These are phyloP conservation scores for Brachypterus glaber DNA, from an alignment of 2,888 invertebrate genomes.

Conservation along the genomic window DNA sequence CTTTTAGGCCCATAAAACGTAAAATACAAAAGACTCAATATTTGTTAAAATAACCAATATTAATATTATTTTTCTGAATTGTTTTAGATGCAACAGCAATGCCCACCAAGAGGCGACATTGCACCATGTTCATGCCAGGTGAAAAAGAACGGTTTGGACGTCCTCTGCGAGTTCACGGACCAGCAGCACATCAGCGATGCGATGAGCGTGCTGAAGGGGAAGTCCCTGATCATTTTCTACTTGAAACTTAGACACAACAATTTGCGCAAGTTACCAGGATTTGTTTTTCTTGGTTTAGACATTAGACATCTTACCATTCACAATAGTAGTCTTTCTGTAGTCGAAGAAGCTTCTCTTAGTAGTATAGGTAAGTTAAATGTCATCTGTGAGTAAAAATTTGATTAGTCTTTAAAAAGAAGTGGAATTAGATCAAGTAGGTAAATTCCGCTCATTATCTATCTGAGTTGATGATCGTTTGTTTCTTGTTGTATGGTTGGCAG, in stretches of 20 bases:
- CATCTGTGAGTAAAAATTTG: too few species aligned
- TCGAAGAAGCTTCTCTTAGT: conserved; percentile 79
- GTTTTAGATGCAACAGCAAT: conserved; percentile 51
- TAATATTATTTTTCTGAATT: conserved; percentile 1
- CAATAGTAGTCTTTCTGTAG: conserved; percentile 77
- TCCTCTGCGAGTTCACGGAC: conserved; percentile 81
- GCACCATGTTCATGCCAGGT: conserved; percentile 74
- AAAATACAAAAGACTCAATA: too few species aligned
- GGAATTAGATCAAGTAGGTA: too few species aligned
- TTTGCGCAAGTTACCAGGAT: conserved; percentile 74
- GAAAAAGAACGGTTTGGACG: conserved; percentile 81
- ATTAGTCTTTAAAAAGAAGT: too few species aligned
- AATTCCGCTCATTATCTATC: too few species aligned
- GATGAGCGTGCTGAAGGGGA: conserved; percentile 73
- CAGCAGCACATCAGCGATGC: conserved; percentile 67
- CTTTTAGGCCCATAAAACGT: too few species aligned
- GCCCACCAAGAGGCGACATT: conserved; percentile 65
- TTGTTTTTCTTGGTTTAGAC: conserved; percentile 77
- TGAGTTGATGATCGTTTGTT: too few species aligned
- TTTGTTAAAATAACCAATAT: too few species aligned
- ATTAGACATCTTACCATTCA: conserved; percentile 82
- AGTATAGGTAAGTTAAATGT: conserved; percentile 77
- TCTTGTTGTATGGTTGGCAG: too few species aligned
- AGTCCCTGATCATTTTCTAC: conserved; percentile 75
- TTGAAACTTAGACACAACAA: conserved; percentile 79